These are phyloP conservation scores for Nibea albiflora DNA, from an alignment of 2,113 vertebrate species.

Conservation along the genomic window DNA sequence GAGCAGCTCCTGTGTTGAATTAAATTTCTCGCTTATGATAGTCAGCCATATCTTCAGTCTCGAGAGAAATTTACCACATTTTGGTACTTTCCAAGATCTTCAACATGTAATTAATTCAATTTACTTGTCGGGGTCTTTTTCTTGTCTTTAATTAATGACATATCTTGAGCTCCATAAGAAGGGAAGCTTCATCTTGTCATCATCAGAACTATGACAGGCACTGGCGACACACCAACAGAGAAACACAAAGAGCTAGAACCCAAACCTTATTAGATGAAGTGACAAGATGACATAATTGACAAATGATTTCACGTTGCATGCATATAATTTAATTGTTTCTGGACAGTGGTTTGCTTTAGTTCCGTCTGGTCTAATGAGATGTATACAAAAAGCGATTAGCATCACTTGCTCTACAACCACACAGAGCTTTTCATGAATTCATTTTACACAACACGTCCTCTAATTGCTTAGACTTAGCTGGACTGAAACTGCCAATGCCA, in stretches of 20 bases:
- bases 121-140: constrained; percentile 63
- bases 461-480: constrained; percentile 37
- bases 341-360: constrained; percentile 70
- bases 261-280: constrained; percentile 62
- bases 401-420: constrained; percentile 48
- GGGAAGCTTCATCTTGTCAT: constrained; percentile 17
- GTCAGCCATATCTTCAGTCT: constrained; percentile 56
- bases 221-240: constrained; percentile 46
- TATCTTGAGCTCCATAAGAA: constrained; percentile 44
- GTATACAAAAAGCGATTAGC: constrained; percentile 69
- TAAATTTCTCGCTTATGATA: constrained; percentile 55
- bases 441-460: constrained; percentile 37
- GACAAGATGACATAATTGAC: constrained; percentile 76
- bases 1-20: constrained; percentile 48
- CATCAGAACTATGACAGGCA: constrained; percentile 41
- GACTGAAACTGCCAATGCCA: constrained; percentile 27
- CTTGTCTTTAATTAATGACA: constrained; percentile 71
- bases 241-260: constrained; percentile 43
- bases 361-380: constrained; percentile 70
- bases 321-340: constrained; percentile 77
- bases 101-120: constrained; percentile 73
- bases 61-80: constrained; percentile 68
- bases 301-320: constrained; percentile 74
- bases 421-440: constrained; percentile 44
- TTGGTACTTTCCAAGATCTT: constrained; percentile 62